A percentile compares a stretch with the other conserved stretches of the same genome.
Evolutionary conservation across 2,888 invertebrate genomes (phyloP).

Genomic region (Nomada goodeniana): DNA sequence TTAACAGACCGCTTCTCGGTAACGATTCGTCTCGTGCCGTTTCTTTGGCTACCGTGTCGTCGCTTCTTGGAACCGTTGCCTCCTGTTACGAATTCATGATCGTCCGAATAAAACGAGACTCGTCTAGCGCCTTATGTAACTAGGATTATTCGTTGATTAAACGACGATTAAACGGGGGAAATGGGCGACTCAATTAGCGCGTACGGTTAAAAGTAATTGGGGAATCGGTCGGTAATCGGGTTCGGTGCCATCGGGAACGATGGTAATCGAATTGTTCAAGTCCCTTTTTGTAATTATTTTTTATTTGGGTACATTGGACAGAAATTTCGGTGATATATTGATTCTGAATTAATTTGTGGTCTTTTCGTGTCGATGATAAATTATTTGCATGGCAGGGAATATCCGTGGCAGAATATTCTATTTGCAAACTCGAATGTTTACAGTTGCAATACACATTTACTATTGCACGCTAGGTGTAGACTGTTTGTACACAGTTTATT

Average conservation of each 20-base stretch:
- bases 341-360: too few species aligned
- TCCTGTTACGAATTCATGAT: slow-evolving; percentile 12
- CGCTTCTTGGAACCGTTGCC: slow-evolving; percentile 45
- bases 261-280: not conserved
- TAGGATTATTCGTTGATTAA: not conserved
- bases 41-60: slow-evolving; percentile 52
- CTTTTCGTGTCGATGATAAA: too few species aligned
- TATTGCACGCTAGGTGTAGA: too few species aligned
- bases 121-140: slow-evolving; percentile 19
- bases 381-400: too few species aligned
- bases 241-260: too few species aligned
- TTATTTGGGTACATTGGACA: too few species aligned
- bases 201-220: not conserved
- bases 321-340: too few species aligned
- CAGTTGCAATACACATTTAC: not conserved
- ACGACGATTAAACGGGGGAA: slow-evolving; percentile 4
- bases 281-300: not conserved
- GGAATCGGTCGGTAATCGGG: not conserved
- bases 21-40: slow-evolving; percentile 52
- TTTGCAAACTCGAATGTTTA: not conserved
- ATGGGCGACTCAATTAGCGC: not conserved
- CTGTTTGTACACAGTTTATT: not conserved
- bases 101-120: slow-evolving; percentile 17
- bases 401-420: too few species aligned
- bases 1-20: slow-evolving; percentile 63